Conservation (phyloP, 2,113 vertebrate species). For the Austrofundulus limnaeus region DNA sequence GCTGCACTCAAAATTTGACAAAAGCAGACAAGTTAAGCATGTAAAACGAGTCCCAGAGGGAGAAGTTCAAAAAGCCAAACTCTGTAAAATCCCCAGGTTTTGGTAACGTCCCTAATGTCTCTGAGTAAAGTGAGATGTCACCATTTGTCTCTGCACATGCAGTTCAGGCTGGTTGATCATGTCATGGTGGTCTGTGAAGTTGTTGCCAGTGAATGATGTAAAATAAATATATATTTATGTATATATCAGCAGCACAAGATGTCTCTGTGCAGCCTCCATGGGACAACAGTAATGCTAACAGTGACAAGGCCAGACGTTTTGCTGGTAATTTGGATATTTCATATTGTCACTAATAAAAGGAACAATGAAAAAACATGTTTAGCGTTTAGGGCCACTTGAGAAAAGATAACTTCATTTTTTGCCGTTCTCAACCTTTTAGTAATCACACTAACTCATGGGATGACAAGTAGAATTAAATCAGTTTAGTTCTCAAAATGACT, state of each 20-base stretch:
- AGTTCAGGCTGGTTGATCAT: background rate
- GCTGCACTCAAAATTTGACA: background rate
- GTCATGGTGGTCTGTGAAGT: background rate
- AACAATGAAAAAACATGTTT: background rate
- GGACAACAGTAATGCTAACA: background rate
- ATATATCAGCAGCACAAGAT: background rate
- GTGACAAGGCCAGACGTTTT: background rate
- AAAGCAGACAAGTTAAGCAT: background rate
- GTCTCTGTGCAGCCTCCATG: background rate
- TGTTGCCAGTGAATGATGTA: background rate
- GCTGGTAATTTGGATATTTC: background rate
- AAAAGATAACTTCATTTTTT: background rate
- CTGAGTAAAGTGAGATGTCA: background rate
- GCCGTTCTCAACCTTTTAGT: background rate
- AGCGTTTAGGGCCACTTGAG: background rate
- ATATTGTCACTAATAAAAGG: background rate
- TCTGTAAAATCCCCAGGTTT: background rate
- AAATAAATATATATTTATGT: background rate
- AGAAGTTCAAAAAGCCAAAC: background rate
- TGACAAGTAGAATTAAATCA: slow-evolving; percentile 20
- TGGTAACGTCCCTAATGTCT: background rate
- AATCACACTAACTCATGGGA: background rate
- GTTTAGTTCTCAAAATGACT: slow-evolving; percentile 25
- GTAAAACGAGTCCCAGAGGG: background rate
- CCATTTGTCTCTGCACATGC: background rate